Conservation (phyloP, 2,797 vertebrate species). For the Sebastiscus albofasciatus region DNA sequence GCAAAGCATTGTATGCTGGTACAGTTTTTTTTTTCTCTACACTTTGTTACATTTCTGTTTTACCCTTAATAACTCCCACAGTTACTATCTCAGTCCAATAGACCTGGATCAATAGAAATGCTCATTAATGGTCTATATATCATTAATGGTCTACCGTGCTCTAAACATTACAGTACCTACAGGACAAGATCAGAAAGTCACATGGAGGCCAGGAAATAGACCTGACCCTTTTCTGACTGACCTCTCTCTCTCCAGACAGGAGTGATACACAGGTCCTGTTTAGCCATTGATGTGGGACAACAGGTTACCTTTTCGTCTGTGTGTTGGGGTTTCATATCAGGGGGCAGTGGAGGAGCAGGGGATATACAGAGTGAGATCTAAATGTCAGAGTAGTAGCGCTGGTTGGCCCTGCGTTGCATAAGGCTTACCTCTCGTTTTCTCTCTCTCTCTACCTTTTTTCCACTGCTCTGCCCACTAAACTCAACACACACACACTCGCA, state of each 20-base stretch:
- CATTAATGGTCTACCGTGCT: conserved; percentile 65
- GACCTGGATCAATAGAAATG: conserved; percentile 74
- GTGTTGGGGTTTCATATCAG: conserved; percentile 58
- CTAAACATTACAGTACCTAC: conserved; percentile 73
- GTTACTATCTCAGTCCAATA: conserved; percentile 52
- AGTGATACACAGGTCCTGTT: conserved; percentile 53
- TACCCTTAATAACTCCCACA: conserved; percentile 45
- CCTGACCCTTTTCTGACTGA: conserved; percentile 52
- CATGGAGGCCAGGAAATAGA: conserved; percentile 54
- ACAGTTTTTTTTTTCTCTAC: conserved; percentile 55
- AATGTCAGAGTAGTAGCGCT: conserved; percentile 59
- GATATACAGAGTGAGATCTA: conserved; percentile 58
- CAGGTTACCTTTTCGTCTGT: conserved; percentile 52
- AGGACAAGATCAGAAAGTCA: conserved; percentile 62
- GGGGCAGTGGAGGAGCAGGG: conserved; percentile 55
- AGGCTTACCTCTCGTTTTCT: conserved; percentile 62
- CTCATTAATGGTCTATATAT: conserved; percentile 58
- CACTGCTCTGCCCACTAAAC: conserved; percentile 61
- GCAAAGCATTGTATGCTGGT: conserved; percentile 80
- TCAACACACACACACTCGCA: conserved; percentile 68
- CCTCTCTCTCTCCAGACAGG: conserved; percentile 59
- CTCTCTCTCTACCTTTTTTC: conserved; percentile 32
- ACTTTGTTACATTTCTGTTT: conserved; percentile 47
- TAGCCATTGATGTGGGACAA: conserved; percentile 50
- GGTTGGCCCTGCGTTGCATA: conserved; percentile 56